phyloP scores from a whole-genome alignment of 2,888 invertebrate genomes.

The Harpagoxenus sublaevis region DNA sequence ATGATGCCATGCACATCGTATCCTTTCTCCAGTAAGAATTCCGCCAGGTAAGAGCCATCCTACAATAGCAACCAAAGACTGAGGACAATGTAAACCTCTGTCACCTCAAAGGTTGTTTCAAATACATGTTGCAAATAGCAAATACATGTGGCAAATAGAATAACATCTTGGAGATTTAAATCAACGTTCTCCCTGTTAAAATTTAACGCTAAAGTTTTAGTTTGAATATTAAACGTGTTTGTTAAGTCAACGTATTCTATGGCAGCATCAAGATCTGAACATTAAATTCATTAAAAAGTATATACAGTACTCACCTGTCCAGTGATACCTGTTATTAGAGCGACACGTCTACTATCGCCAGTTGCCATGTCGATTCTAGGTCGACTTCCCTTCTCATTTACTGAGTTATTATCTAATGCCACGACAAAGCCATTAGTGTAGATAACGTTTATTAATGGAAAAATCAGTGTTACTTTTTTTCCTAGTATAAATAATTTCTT shows the following conservation, averaged over 20 bases:
- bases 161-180: neutral
- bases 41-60: constrained; percentile 99
- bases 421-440: neutral
- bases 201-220: neutral
- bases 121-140: too few relatives aligned
- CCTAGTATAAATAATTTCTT: neutral
- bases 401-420: neutral
- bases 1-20: constrained; percentile 99
- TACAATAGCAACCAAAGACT: constrained; percentile 84
- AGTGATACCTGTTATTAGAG: constrained; percentile 98
- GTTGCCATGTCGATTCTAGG: constrained; percentile 75
- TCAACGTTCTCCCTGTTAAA: neutral
- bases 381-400: neutral
- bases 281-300: neutral
- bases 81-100: neutral
- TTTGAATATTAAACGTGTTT: neutral
- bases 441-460: neutral
- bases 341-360: constrained; percentile 88
- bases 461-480: neutral
- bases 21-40: constrained; percentile 96
- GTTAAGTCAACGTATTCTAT: neutral
- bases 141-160: neutral
- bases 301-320: constrained; percentile 92
- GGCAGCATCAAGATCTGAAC: neutral
- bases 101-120: neutral